Evolutionary conservation across 2,797 vertebrate species (phyloP).

Genomic region (Arctocebus calabarensis): DNA sequence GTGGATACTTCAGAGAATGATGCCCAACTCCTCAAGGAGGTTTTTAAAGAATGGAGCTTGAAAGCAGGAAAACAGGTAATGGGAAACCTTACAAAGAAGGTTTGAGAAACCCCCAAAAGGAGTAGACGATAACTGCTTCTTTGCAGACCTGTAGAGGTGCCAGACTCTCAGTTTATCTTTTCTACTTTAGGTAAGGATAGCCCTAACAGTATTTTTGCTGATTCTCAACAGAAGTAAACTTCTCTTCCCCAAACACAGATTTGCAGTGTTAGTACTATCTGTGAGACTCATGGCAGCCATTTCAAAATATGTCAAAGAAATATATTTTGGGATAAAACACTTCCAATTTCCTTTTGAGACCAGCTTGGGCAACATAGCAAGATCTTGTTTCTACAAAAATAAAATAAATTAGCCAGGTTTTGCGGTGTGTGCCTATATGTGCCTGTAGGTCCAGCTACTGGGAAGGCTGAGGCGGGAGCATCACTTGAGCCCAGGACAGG

Average conservation of each 20-base stretch:
- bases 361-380: neutral
- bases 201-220: neutral
- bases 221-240: neutral
- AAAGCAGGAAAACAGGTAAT: neutral
- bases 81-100: neutral
- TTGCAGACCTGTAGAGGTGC: neutral
- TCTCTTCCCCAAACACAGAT: neutral
- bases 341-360: neutral
- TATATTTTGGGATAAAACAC: neutral
- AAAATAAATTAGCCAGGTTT: neutral
- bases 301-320: neutral
- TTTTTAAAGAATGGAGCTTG: neutral
- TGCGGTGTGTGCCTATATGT: neutral
- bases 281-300: neutral
- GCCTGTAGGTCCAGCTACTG: neutral
- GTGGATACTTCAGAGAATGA: neutral
- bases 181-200: neutral
- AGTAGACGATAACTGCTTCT: neutral
- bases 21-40: neutral
- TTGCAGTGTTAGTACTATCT: neutral
- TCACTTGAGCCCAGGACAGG: neutral
- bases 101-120: neutral
- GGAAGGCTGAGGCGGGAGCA: neutral
- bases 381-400: neutral
- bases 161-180: neutral